A percentile compares a stretch with the other conserved stretches of the same genome.
These are phyloP conservation scores for Drosophila recens DNA, from an alignment of 2,888 invertebrate species.

Conservation along the genomic window DNA sequence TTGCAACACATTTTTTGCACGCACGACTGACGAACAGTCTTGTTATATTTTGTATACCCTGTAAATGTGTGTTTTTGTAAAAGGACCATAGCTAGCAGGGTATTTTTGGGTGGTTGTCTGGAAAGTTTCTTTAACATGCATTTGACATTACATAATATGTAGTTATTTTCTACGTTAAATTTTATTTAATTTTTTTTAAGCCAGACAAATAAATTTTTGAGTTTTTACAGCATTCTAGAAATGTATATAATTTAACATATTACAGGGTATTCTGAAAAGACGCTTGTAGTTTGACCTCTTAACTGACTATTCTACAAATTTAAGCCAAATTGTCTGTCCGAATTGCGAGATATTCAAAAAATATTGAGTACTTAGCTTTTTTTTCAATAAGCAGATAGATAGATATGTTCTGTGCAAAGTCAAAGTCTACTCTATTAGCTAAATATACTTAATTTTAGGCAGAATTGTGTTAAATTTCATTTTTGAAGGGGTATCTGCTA, in stretches of 20 bases:
- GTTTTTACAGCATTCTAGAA: too few relatives aligned
- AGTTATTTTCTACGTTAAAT: too few relatives aligned
- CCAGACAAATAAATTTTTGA: too few relatives aligned
- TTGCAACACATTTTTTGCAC: slow-evolving; percentile 34
- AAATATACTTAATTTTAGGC: not conserved
- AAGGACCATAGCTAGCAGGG: not conserved
- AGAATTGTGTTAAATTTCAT: not conserved
- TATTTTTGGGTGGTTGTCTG: not conserved
- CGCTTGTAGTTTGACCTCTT: not conserved
- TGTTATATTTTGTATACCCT: slow-evolving; percentile 29
- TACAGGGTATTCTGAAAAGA: not conserved
- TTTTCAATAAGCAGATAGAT: too few relatives aligned
- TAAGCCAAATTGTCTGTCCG: too few relatives aligned
- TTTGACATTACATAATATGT: too few relatives aligned
- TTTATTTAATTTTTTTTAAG: too few relatives aligned
- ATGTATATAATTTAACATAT: too few relatives aligned
- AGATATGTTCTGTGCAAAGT: not conserved
- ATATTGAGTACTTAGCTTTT: not conserved
- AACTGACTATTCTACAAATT: not conserved
- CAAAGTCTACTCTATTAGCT: not conserved
- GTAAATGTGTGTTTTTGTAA: not conserved
- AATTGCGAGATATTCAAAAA: not conserved
- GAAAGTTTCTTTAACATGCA: not conserved
- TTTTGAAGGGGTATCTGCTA: not conserved
- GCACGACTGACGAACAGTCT: slow-evolving; percentile 42